Percentiles rank a stretch among this genome's conserved stretches.
Conservation (phyloP, 1,140 invertebrate species). For the Procambarus virginalis region DNA sequence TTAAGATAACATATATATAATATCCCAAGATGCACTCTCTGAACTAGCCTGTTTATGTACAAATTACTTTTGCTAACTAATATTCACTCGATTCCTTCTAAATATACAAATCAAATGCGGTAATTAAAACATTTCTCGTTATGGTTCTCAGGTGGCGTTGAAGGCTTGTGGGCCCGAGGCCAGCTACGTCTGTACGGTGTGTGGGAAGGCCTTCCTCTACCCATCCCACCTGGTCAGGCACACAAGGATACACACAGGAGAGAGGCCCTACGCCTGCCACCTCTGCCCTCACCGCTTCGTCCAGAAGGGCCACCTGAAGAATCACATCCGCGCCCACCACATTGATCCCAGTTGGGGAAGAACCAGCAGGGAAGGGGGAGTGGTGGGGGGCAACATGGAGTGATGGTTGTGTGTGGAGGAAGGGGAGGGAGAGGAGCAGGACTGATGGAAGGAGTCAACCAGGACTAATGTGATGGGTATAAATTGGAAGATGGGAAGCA, state of each 20-base stretch:
- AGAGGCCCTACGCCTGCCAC: constrained; percentile 75
- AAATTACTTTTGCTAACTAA: no score
- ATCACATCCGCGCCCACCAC: constrained; percentile 51
- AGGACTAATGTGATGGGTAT: no score
- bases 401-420: background rate
- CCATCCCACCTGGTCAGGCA: constrained; percentile 71
- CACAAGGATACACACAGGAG: constrained; percentile 70
- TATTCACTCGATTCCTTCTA: no score
- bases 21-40: no score
- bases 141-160: background rate
- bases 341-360: background rate
- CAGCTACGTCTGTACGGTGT: constrained; percentile 67
- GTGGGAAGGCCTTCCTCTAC: constrained; percentile 71
- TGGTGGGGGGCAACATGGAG: background rate
- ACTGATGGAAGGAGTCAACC: no score
- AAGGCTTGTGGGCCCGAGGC: background rate
- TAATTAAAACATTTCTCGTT: background rate
- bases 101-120: no score
- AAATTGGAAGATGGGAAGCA: no score
- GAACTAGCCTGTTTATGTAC: no score
- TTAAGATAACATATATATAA: no score
- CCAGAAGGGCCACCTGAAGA: constrained; percentile 61
- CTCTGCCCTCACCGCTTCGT: constrained; percentile 79
- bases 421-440: background rate
- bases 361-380: background rate